A percentile compares a stretch with the other conserved stretches of the same genome.
These are phyloP conservation scores for Oryctolagus cuniculus DNA, from an alignment of 2,113 vertebrate species.

Conservation along the genomic window DNA sequence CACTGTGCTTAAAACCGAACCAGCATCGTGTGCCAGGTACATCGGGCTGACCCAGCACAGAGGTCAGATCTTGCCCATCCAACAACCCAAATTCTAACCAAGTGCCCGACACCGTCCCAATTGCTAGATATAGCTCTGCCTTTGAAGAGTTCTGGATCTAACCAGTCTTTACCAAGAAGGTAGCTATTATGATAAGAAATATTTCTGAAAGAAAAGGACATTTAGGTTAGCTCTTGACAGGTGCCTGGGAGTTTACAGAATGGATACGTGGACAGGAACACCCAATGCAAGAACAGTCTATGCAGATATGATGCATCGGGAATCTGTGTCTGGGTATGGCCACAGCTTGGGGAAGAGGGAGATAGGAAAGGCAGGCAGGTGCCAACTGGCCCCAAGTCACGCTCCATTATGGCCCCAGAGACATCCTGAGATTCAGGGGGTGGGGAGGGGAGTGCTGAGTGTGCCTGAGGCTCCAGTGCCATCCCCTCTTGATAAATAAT, in stretches of 20 bases:
- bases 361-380: not conserved
- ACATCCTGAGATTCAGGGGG: not conserved
- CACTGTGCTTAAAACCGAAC: not conserved
- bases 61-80: not conserved
- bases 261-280: not conserved
- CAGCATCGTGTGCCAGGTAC: not conserved
- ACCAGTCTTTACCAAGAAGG: not conserved
- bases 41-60: not conserved
- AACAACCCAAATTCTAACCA: not conserved
- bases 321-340: not conserved
- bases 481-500: constrained; percentile 54
- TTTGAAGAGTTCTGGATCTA: not conserved
- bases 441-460: not conserved
- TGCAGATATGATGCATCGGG: not conserved
- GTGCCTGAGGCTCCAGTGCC: not conserved
- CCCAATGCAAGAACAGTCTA: not conserved
- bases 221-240: not conserved
- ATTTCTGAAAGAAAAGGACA: not conserved
- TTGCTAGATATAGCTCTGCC: not conserved
- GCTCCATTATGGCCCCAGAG: not conserved
- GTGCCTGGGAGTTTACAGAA: not conserved
- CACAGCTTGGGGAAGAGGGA: not conserved
- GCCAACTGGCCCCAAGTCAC: not conserved
- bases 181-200: too few relatives aligned
- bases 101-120: not conserved